phyloP scores from a whole-genome alignment of 2,113 vertebrate species.

The Apodemus speciosus region DNA sequence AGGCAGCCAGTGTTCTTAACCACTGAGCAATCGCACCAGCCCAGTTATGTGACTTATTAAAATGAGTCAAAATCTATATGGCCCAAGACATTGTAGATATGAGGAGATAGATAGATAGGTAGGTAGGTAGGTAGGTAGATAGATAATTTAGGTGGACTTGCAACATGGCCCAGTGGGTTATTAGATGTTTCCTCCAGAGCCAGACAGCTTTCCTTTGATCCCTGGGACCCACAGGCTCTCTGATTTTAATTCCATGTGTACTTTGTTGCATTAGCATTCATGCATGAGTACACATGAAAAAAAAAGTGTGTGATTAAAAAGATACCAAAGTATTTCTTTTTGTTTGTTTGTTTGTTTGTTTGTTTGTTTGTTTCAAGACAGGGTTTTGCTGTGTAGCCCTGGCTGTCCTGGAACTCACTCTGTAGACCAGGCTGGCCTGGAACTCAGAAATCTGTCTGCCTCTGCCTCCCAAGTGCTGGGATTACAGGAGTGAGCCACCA shows the following conservation, averaged over 20 bases:
- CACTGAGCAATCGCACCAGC: too few relatives aligned
- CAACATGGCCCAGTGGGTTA: background rate
- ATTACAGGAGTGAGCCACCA: too few relatives aligned
- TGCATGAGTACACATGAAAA: background rate
- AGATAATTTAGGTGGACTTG: background rate
- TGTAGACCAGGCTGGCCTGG: too few relatives aligned
- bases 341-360: too few relatives aligned
- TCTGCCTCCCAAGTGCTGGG: too few relatives aligned
- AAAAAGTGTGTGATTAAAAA: background rate
- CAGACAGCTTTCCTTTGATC: background rate
- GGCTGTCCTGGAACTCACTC: too few relatives aligned
- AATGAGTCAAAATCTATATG: background rate
- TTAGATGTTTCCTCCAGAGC: background rate
- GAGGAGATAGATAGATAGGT: background rate
- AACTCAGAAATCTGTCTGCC: too few relatives aligned
- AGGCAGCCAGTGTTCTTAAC: too few relatives aligned
- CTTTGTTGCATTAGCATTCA: background rate
- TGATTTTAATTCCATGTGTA: background rate
- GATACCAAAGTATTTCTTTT: too few relatives aligned
- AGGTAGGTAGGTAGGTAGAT: too few relatives aligned
- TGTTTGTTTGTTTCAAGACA: too few relatives aligned
- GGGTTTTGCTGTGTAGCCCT: too few relatives aligned
- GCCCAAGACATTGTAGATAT: background rate
- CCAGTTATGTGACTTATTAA: background rate
- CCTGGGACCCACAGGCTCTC: background rate